Evolutionary conservation across 2,797 vertebrate species (phyloP), one percentile per base, ranked within the genome.

Genomic region (Chaetodon trifasciatus): DNA sequence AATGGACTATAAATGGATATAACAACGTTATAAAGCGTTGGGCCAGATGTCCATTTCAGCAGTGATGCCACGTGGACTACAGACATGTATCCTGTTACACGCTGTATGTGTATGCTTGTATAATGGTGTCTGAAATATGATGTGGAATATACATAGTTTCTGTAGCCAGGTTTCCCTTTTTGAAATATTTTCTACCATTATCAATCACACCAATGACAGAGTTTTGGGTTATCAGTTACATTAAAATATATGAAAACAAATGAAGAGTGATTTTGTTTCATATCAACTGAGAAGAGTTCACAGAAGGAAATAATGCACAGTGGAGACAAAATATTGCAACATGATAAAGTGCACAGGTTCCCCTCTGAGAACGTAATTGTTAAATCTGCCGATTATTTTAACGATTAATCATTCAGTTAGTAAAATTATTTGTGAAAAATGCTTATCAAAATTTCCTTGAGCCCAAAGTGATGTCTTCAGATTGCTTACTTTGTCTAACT

Each of bases 181-280:
- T 58, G 15, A 3, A 60, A 15, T 63, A 77, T 79, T 81, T 75
- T 81, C 47, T 84, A 73, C 23, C 8, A 62, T 49, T 53, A 35
- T 72, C 3, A 55, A 16, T n/a, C 72, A 53, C 55, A 55, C 8
- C 32, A 65, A 67, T 55, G 21, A 42, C 28, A 62, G 21, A 71
- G 10, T 77, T 72, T 57, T 79, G 74, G 32, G 69, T 79, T 23
- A 55, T 65, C 24, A 49, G 76, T 82, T 79, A 58, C 46, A 88
- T 89, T 86, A 82, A 91, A 87, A 60, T 74, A 46, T 81, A 13
- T 71, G 11, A 32, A 62, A 37, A 17, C 69, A 37, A 76, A 68
- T 64, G 3, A 46, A 55, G 21, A 64, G 28, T 82, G n/a, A 5
- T 72, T 83, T 84, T 60, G n/a, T 73, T 87, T 73, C 21, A 55